phyloP scores from a whole-genome alignment of 2,113 vertebrate genomes.

The cat (Felis catus) region DNA sequence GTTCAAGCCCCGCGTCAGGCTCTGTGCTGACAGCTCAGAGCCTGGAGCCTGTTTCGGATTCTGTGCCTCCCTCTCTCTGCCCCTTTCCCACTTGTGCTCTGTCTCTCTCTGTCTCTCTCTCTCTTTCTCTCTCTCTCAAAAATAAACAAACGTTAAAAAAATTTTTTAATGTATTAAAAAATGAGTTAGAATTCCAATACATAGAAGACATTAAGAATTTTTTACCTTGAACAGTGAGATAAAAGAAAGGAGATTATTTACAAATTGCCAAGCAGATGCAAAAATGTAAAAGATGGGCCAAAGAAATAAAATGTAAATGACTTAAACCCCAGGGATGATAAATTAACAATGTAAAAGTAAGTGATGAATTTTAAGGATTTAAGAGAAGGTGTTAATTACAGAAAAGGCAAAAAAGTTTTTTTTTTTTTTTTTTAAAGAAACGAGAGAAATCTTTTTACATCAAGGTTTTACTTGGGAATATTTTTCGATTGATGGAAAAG shows the following conservation, averaged over 20 bases:
- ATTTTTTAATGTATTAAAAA: neutral
- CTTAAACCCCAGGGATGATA: neutral
- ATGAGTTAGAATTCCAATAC: neutral
- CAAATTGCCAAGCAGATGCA: neutral
- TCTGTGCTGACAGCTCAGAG: too few relatives aligned
- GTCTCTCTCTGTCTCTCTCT: too few relatives aligned
- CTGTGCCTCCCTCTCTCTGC: too few relatives aligned
- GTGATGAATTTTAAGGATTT: neutral
- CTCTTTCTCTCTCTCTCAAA: too few relatives aligned
- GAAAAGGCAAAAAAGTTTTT: neutral
- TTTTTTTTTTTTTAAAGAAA: neutral
- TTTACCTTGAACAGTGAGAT: neutral
- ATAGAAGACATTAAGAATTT: neutral
- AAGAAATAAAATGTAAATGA: neutral
- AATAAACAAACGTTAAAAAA: too few relatives aligned
- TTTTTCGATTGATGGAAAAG: neutral
- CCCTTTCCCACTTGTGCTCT: too few relatives aligned
- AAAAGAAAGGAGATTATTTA: neutral
- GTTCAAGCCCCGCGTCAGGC: too few relatives aligned
- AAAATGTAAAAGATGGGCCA: neutral
- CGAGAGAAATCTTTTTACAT: neutral
- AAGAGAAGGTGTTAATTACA: neutral
- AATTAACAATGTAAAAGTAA: neutral
- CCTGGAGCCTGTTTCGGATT: too few relatives aligned
- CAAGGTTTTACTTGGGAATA: neutral